Percentiles rank a stretch among this genome's conserved stretches.
These are phyloP conservation scores for Drosophila neonasuta DNA, from an alignment of 2,888 invertebrate genomes.

Conservation along the genomic window DNA sequence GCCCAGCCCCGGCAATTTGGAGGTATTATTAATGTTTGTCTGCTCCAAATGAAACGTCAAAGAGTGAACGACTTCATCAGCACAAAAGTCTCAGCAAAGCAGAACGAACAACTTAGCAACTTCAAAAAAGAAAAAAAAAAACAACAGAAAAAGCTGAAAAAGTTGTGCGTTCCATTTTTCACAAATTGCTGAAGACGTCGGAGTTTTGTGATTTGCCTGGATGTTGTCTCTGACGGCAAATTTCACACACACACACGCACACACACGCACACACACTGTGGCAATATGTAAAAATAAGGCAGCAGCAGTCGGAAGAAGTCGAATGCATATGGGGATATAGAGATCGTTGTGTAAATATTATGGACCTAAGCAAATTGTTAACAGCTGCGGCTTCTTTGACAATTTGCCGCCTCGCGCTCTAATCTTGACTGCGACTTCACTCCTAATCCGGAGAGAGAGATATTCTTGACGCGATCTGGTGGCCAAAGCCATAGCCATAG, in stretches of 20 bases:
- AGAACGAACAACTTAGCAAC: slow-evolving; percentile 30
- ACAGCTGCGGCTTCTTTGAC: slow-evolving; percentile 66
- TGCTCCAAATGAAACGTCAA: slow-evolving; percentile 43
- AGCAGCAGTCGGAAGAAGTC: neutral
- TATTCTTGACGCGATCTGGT: slow-evolving; percentile 59
- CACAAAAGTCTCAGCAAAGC: slow-evolving; percentile 3
- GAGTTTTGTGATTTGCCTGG: slow-evolving; percentile 30
- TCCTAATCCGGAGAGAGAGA: slow-evolving; percentile 49
- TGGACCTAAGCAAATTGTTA: slow-evolving; percentile 61
- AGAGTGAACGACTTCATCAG: slow-evolving; percentile 32
- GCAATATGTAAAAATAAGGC: slow-evolving; percentile 52
- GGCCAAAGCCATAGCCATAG: slow-evolving; percentile 47
- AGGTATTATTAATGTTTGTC: slow-evolving; percentile 47
- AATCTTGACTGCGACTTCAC: slow-evolving; percentile 34
- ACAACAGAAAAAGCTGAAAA: slow-evolving; percentile 1
- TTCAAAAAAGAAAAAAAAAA: neutral
- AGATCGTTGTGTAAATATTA: slow-evolving; percentile 17
- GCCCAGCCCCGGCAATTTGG: slow-evolving; percentile 38
- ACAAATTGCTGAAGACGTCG: slow-evolving; percentile 32
- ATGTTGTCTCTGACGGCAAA: slow-evolving; percentile 52
- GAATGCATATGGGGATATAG: neutral
- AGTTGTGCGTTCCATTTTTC: slow-evolving; percentile 32
- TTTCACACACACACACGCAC: slow-evolving; percentile 16
- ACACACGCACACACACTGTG: slow-evolving; percentile 52
- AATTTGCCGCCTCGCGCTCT: slow-evolving; percentile 66